Evolutionary conservation across 1,140 invertebrate genomes (phyloP).

Genomic region (Epicauta chinensis): DNA sequence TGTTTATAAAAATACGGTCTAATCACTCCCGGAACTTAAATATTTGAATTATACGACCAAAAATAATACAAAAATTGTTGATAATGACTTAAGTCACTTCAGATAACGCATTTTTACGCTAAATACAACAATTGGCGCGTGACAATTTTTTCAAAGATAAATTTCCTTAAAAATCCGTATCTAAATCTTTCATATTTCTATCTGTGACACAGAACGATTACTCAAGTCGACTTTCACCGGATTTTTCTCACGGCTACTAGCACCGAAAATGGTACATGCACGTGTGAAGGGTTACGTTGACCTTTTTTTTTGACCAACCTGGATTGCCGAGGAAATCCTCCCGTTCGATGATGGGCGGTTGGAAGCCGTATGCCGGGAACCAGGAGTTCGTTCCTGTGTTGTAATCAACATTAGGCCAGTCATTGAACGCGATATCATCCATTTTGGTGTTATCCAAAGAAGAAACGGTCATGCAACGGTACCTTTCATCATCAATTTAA

Average conservation of each 20-base stretch:
- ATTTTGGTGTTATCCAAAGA: slow-evolving; percentile 37
- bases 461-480: slow-evolving; percentile 36
- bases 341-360: slow-evolving; percentile 50
- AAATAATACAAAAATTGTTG: too few species aligned
- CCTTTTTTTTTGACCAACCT: slow-evolving; percentile 37
- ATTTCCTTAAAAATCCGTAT: slow-evolving; percentile 38
- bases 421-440: slow-evolving; percentile 53
- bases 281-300: not conserved
- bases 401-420: slow-evolving; percentile 51
- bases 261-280: not conserved
- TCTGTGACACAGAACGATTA: too few species aligned
- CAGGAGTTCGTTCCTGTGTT: slow-evolving; percentile 52
- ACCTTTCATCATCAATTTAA: slow-evolving; percentile 3
- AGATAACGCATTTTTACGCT: slow-evolving; percentile 10
- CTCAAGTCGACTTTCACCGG: slow-evolving; percentile 20
- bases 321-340: slow-evolving; percentile 53
- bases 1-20: too few species aligned
- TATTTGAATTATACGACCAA: too few species aligned
- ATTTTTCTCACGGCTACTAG: slow-evolving; percentile 22
- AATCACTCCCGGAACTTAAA: too few species aligned
- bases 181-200: slow-evolving; percentile 19
- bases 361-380: slow-evolving; percentile 61
- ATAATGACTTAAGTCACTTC: slow-evolving; percentile 1
- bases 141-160: slow-evolving; percentile 15
- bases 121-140: not conserved